Conservation (phyloP, 2,797 vertebrate species). For the Craterocephalus amniculus region DNA sequence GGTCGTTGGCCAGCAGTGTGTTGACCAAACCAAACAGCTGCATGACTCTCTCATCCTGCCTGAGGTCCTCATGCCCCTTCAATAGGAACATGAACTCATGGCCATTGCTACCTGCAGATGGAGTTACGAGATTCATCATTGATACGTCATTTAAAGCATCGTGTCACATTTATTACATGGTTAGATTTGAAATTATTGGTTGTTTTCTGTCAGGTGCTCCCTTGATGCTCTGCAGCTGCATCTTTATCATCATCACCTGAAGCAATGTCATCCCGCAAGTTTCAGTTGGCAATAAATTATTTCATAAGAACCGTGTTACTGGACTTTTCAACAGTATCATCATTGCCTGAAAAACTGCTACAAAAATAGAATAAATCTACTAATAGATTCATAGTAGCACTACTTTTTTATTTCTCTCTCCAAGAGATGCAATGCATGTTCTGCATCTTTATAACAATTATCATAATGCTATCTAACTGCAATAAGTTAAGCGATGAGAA, state of each 20-base stretch:
- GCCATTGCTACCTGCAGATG: slow-evolving; percentile 93
- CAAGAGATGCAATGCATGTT: neutral
- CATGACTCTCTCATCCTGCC: slow-evolving; percentile 98
- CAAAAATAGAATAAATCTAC: neutral
- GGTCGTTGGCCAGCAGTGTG: slow-evolving; percentile 96
- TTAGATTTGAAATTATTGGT: slow-evolving; percentile 12
- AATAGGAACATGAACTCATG: slow-evolving; percentile 99
- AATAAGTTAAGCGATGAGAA: neutral
- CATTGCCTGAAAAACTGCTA: neutral
- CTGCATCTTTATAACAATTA: neutral
- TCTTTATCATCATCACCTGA: slow-evolving; percentile 16
- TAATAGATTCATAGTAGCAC: neutral
- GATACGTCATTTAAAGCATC: slow-evolving; percentile 6
- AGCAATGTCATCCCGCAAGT: slow-evolving; percentile 17
- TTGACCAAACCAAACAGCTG: slow-evolving; percentile 98
- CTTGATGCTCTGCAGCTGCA: slow-evolving; percentile 43
- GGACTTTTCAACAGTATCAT: neutral
- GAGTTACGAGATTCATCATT: slow-evolving; percentile 52
- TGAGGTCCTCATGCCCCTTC: slow-evolving; percentile 97
- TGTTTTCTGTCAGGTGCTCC: slow-evolving; percentile 20
- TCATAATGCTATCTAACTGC: neutral
- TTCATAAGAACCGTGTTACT: slow-evolving; percentile 30
- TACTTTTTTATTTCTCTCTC: neutral
- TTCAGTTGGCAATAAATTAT: slow-evolving; percentile 29
- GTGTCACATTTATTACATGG: slow-evolving; percentile 14